Evolutionary conservation across 2,113 vertebrate species (phyloP).

Genomic region (rabbit (Oryctolagus cuniculus)): DNA sequence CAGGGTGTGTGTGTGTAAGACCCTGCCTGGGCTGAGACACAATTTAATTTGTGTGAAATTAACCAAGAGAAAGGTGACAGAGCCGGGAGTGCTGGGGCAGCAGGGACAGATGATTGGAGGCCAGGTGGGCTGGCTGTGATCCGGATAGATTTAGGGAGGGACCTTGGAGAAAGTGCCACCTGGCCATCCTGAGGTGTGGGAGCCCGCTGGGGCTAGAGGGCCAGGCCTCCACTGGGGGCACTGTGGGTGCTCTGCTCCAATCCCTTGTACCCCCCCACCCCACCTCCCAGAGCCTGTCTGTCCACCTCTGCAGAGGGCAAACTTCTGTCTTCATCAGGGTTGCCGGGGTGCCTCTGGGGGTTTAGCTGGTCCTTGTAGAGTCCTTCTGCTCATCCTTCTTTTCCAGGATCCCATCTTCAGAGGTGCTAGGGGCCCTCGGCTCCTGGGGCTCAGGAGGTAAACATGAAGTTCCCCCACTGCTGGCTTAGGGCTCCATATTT

Average conservation of each 20-base stretch:
- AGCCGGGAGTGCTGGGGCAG: neutral
- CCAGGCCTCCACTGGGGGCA: accelerated
- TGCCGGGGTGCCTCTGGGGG: neutral
- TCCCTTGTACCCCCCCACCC: neutral
- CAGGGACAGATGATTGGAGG: neutral
- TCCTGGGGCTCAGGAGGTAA: neutral
- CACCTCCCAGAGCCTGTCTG: neutral
- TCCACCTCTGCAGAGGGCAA: neutral
- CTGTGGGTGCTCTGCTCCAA: neutral
- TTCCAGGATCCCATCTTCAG: neutral
- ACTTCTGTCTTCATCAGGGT: neutral
- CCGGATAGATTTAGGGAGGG: neutral
- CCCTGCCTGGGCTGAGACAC: slow-evolving; percentile 69
- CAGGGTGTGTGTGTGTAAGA: slow-evolving; percentile 84
- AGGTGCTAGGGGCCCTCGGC: neutral
- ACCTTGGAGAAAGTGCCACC: neutral
- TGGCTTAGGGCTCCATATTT: neutral
- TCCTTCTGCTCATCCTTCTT: neutral
- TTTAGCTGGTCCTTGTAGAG: neutral
- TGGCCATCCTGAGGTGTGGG: neutral
- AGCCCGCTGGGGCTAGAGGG: neutral
- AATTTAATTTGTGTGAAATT: slow-evolving; percentile 86
- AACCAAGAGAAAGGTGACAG: slow-evolving; percentile 72
- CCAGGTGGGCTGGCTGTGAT: neutral
- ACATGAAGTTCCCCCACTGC: neutral